phyloP scores from a whole-genome alignment of 2,113 vertebrate species.

The Platysteira castanea region DNA sequence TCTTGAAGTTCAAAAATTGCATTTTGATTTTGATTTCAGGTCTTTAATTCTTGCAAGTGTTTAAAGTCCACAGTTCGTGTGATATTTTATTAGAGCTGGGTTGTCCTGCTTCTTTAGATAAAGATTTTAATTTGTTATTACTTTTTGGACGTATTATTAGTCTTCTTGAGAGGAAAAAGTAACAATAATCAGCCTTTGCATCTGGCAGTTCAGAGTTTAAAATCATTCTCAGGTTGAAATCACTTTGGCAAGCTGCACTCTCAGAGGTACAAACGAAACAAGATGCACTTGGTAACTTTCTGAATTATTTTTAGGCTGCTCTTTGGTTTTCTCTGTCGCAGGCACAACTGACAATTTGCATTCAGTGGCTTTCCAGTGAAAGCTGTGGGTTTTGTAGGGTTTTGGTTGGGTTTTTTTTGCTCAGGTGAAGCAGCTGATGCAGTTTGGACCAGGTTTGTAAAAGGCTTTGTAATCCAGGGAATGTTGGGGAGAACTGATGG shows the following conservation, averaged over 20 bases:
- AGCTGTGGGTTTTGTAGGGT: not conserved
- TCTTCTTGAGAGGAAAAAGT: not conserved
- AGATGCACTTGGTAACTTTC: not conserved
- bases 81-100: not conserved
- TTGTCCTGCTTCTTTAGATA: not conserved
- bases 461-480: not conserved
- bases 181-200: not conserved
- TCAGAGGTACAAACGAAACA: not conserved
- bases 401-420: not conserved
- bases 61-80: not conserved
- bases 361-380: not conserved
- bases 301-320: not conserved
- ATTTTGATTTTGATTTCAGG: not conserved
- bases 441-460: not conserved
- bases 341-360: not conserved
- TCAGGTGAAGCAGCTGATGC: not conserved
- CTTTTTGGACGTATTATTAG: rapidly evolving
- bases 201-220: not conserved
- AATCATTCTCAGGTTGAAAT: not conserved
- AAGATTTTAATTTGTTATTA: not conserved
- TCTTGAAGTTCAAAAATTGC: not conserved
- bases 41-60: not conserved
- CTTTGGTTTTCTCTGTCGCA: not conserved
- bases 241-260: not conserved
- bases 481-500: not conserved